Evolutionary conservation across 2,113 vertebrate genomes (phyloP).

Genomic region (Protobothrops mucrosquamatus): DNA sequence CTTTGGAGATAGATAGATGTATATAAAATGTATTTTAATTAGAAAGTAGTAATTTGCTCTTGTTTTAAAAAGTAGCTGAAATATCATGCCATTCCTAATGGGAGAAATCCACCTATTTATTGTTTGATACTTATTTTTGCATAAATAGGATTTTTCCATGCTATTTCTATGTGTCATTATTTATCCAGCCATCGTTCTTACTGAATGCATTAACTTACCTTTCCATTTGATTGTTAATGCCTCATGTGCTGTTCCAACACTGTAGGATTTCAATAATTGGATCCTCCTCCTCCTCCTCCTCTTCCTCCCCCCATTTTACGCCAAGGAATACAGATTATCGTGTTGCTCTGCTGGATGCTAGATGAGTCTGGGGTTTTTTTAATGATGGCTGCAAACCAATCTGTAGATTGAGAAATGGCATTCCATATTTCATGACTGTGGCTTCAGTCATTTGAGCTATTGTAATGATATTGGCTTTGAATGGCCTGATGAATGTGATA

Average conservation of each 20-base stretch:
- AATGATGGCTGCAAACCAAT: conserved; percentile 46
- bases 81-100: conserved; percentile 6
- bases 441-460: conserved; percentile 32
- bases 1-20: not conserved
- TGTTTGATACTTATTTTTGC: conserved; percentile 16
- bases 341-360: conserved; percentile 50
- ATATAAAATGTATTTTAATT: not conserved
- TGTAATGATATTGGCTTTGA: conserved; percentile 49
- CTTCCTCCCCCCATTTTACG: conserved; percentile 14
- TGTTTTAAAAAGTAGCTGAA: not conserved
- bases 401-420: conserved; percentile 43
- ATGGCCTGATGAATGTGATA: conserved; percentile 49
- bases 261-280: conserved; percentile 35
- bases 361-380: conserved; percentile 41
- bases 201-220: conserved; percentile 3
- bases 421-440: conserved; percentile 51
- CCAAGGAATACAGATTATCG: conserved; percentile 49
- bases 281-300: not conserved
- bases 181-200: conserved; percentile 37
- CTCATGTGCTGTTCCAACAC: conserved; percentile 4
- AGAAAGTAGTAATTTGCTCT: conserved; percentile 15
- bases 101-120: not conserved
- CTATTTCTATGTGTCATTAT: conserved; percentile 23
- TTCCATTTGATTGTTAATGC: conserved; percentile 44
- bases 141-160: conserved; percentile 17